Conservation (phyloP, 2,888 invertebrate species). For the Thereva nobilitata region DNA sequence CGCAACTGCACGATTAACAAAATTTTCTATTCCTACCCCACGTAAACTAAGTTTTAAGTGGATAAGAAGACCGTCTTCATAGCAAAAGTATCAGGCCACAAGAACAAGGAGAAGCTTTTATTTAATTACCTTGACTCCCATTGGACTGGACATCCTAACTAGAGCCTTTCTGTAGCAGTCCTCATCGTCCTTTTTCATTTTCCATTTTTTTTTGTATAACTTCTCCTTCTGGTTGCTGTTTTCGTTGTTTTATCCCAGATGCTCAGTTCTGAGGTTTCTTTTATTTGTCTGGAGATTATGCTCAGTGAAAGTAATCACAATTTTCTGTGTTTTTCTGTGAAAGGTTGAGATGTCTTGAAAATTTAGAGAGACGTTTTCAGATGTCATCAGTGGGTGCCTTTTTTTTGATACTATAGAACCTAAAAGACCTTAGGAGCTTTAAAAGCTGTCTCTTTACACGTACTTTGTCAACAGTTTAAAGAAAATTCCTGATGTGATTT, state of each 20-base stretch:
- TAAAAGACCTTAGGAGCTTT: too few relatives aligned
- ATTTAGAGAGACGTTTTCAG: slow-evolving; percentile 22
- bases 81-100: neutral
- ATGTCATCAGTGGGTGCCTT: neutral
- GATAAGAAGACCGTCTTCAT: neutral
- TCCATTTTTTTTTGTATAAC: too few relatives aligned
- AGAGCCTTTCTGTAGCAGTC: too few relatives aligned
- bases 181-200: too few relatives aligned
- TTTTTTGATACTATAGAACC: slow-evolving; percentile 10
- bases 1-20: too few relatives aligned
- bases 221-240: too few relatives aligned
- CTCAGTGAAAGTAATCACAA: neutral
- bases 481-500: too few relatives aligned
- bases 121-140: slow-evolving; percentile 19
- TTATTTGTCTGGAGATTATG: slow-evolving; percentile 4
- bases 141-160: neutral
- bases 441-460: too few relatives aligned
- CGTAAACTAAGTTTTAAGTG: neutral
- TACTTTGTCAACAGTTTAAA: too few relatives aligned
- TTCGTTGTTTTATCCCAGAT: neutral
- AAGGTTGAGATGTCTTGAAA: slow-evolving; percentile 21
- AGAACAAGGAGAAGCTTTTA: slow-evolving; percentile 12
- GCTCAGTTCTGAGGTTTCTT: neutral
- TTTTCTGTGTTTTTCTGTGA: slow-evolving; percentile 11
- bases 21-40: too few relatives aligned